phyloP scores from a whole-genome alignment of 1,140 invertebrate genomes.

The Agraylea sexmaculata region DNA sequence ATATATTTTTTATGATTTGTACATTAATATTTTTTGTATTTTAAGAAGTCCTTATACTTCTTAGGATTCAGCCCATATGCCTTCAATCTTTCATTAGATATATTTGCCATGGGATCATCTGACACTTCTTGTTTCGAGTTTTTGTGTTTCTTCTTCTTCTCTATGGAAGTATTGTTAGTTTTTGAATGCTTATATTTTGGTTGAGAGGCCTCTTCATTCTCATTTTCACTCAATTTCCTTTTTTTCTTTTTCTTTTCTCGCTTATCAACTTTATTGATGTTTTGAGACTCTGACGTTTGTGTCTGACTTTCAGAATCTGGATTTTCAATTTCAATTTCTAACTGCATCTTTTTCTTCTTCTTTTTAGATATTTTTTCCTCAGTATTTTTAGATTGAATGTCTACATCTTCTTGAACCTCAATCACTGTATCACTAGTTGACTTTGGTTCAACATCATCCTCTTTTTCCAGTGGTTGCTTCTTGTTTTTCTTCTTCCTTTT shows the following conservation, averaged over 20 bases:
- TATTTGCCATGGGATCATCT: conserved; percentile 29
- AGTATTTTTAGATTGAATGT: conserved; percentile 6
- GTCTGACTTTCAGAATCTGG: conserved; percentile 22
- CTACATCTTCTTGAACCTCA: no score
- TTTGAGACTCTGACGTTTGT: conserved; percentile 22
- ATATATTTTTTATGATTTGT: not conserved
- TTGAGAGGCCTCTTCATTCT: conserved; percentile 8
- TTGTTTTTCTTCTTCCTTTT: conserved; percentile 24
- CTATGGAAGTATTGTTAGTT: not conserved
- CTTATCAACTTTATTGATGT: conserved; percentile 4
- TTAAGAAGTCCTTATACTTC: conserved; percentile 50
- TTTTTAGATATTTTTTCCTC: conserved; percentile 19
- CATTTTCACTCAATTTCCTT: conserved; percentile 17
- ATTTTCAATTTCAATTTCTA: conserved; percentile 21
- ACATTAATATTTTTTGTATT: conserved; percentile 41
- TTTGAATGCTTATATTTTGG: conserved; percentile 10
- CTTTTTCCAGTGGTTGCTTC: conserved; percentile 21
- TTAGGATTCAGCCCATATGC: conserved; percentile 89
- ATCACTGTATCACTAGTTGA: no score
- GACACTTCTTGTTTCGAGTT: conserved; percentile 16
- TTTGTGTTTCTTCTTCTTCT: conserved; percentile 9
- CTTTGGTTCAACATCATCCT: no score
- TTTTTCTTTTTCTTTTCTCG: conserved; percentile 20
- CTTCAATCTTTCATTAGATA: conserved; percentile 66
- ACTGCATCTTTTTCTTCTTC: conserved; percentile 24